Percentiles rank a stretch among this genome's conserved stretches.
Conservation (phyloP, 2,113 vertebrate species). For the Tyrannus savana region DNA sequence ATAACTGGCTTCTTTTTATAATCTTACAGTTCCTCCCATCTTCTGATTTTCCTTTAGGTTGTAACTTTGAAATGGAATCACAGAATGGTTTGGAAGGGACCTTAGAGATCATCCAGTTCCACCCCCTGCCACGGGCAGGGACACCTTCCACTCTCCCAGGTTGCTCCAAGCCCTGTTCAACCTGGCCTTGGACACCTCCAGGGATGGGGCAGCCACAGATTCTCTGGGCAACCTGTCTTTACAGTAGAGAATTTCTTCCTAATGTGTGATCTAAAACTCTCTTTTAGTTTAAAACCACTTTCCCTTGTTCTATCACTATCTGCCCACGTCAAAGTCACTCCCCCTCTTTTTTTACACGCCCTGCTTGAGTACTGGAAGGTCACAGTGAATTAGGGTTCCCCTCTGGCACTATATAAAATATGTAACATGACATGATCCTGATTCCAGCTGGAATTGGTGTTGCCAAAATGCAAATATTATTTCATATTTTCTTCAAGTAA, state of each 20-base stretch:
- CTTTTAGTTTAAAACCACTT: background rate
- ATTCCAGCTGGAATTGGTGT: background rate
- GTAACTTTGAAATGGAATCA: background rate
- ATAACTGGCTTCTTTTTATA: background rate
- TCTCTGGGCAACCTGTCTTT: background rate
- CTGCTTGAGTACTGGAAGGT: background rate
- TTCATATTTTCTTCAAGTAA: background rate
- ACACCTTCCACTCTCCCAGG: background rate
- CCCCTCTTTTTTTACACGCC: background rate
- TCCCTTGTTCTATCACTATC: too few relatives aligned
- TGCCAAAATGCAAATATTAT: background rate
- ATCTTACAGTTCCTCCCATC: background rate
- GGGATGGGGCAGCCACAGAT: background rate
- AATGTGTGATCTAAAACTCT: background rate
- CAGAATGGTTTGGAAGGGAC: background rate
- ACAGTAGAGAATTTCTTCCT: background rate
- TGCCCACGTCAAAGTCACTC: background rate
- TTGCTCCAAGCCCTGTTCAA: background rate
- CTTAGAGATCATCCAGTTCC: background rate
- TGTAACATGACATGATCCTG: fast-evolving
- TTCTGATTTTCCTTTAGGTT: background rate
- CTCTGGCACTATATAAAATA: background rate
- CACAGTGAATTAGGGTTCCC: background rate
- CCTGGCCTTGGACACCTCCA: background rate
- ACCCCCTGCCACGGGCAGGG: background rate